Base-by-base conservation (phyloP, 2,888 invertebrate genomes). In the Eulithis testata region DNA sequence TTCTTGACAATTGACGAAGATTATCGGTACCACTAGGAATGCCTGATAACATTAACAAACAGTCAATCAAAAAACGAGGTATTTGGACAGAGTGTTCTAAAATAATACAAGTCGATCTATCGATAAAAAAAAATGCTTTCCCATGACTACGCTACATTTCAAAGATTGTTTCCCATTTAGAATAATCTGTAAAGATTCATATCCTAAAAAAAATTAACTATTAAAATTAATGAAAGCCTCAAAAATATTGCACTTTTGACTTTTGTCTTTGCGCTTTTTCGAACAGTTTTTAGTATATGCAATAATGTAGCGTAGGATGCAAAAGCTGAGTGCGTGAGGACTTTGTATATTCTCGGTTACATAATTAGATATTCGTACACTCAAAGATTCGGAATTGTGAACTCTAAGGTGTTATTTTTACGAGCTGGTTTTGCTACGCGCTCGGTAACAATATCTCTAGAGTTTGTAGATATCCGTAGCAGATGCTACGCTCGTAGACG, bases 101-200 rank as follows among this genome's bases (percentile, higher is more conserved):
- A 2, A 31, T 31, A 31, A 6, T 4, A 31, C 43, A 40, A 59
- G 59, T 55, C 62, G 62, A 59, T 66, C 59, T 11, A 27, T 60
- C 66, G 66, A 60, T 66, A 31, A 1, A 50, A 31, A 31, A 12
- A 37, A 31, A 40, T 44, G 63, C 56, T 65, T 68, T 59, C 37
- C 55, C 63, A 64, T 66, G 47, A 52, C 68, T 71, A 62, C 71
- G 71, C 71, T 71, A 68, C 71, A 67, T 70, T 68, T 59, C 11
- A 12, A 47, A 40, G 61, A 52, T 52, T 43, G 44, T 54, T 50
- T 60, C 44, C 44, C 44, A 45, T 47, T 21, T 59, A 49, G 11
- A 53, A 52, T 7, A 31, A 31, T 31, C 31, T 31, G 31, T 31
- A 31, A 31, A 31, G 31, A 31, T 31, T 31, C 4, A 31, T 31